These are phyloP conservation scores for Ditula angustiorana DNA, from an alignment of 2,888 invertebrate genomes.

Conservation along the genomic window DNA sequence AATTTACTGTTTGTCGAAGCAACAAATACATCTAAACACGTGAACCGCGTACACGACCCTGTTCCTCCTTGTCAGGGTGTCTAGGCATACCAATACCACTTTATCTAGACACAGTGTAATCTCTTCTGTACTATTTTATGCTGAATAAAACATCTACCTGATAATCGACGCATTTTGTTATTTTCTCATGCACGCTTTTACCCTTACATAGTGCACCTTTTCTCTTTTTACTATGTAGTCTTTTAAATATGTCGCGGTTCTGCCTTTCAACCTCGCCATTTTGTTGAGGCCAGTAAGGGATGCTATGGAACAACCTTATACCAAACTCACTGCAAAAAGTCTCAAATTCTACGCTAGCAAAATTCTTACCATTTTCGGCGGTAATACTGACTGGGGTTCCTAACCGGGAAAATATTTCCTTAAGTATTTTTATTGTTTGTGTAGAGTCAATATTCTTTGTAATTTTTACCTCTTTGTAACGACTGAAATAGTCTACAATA, in stretches of 20 bases:
- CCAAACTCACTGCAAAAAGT: constrained; percentile 38
- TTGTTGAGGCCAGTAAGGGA: constrained; percentile 43
- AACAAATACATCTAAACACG: too few species aligned
- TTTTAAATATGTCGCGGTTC: constrained; percentile 40
- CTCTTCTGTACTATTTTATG: too few species aligned
- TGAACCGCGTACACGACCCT: too few species aligned
- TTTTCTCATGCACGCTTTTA: too few species aligned
- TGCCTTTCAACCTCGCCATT: constrained; percentile 45
- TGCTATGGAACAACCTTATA: constrained; percentile 29
- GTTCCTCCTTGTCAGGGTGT: too few species aligned
- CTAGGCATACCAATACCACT: too few species aligned
- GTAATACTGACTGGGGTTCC: constrained; percentile 40
- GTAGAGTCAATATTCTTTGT: neutral
- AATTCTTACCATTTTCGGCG: constrained; percentile 44
- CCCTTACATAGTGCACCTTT: too few species aligned
- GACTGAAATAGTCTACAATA: constrained; percentile 31
- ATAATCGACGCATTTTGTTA: too few species aligned
- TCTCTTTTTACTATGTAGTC: too few species aligned
- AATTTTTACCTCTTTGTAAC: constrained; percentile 31
- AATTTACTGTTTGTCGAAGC: too few species aligned
- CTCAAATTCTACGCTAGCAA: constrained; percentile 39
- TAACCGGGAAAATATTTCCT: constrained; percentile 26
- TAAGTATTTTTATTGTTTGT: constrained; percentile 25
- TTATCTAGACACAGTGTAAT: too few species aligned
- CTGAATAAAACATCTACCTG: too few species aligned